phyloP scores from a whole-genome alignment of 30 jellyfish, hydroid and myxozoan species.

The Catostylus mosaicus region DNA sequence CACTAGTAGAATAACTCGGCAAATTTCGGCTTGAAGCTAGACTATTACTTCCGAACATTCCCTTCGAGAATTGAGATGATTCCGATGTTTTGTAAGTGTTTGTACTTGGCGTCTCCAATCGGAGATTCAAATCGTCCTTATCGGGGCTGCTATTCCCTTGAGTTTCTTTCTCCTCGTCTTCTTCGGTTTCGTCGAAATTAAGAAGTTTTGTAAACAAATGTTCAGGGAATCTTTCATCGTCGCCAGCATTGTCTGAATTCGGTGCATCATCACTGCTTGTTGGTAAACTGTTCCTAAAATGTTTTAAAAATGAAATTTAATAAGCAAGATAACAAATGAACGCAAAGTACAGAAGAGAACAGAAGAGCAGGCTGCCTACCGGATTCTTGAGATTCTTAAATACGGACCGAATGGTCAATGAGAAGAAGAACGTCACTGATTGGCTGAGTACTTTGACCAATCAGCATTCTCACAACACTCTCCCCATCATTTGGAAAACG shows the following conservation, averaged over 20 bases:
- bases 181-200: conserved; percentile 62
- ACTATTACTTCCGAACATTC: conserved; percentile 19
- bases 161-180: conserved; percentile 30
- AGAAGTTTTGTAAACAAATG: conserved; percentile 57
- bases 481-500: no score
- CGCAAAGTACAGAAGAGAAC: no score
- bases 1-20: conserved; percentile 60
- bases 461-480: no score
- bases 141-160: conserved; percentile 24
- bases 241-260: conserved; percentile 1
- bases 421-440: no score
- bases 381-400: no score
- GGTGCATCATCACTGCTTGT: conserved; percentile 44
- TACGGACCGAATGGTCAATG: no score
- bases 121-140: conserved; percentile 22
- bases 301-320: no score
- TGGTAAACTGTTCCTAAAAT: conserved; percentile 40
- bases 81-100: conserved; percentile 66
- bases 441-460: no score
- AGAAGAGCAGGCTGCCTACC: no score
- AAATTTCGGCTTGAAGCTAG: conserved; percentile 41
- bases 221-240: conserved; percentile 65
- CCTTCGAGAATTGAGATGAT: conserved; percentile 55
- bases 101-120: conserved; percentile 56
- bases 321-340: no score